These are phyloP conservation scores for Pagrus major DNA, from an alignment of 2,113 vertebrate genomes.

Conservation along the genomic window DNA sequence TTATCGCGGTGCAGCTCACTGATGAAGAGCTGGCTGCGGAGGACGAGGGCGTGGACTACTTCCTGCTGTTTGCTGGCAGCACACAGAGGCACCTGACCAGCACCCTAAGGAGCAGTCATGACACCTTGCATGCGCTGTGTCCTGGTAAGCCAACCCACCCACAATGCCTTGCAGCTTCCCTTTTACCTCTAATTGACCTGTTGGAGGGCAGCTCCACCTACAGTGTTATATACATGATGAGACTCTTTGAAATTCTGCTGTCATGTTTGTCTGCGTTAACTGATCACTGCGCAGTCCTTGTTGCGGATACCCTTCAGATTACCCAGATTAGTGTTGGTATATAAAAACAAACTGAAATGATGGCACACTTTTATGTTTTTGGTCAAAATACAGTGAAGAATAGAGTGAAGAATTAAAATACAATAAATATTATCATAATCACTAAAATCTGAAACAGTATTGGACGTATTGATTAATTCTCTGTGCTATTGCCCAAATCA, in stretches of 20 bases:
- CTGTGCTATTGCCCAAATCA: neutral
- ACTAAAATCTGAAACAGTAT: neutral
- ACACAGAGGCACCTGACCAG: conserved; percentile 92
- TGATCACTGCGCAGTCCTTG: neutral
- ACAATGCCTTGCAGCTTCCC: conserved; percentile 10
- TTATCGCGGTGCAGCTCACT: conserved; percentile 91
- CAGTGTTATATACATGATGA: neutral
- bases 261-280: neutral
- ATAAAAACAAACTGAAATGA: neutral
- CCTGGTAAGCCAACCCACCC: conserved; percentile 86
- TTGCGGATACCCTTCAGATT: neutral
- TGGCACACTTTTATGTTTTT: neutral
- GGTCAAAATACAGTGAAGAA: neutral
- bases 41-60: conserved; percentile 90
- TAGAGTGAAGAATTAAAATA: neutral
- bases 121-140: conserved; percentile 91
- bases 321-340: neutral
- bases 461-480: neutral
- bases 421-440: neutral
- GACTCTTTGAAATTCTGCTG: conserved; percentile 11
- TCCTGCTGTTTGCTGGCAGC: conserved; percentile 93
- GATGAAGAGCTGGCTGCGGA: conserved; percentile 85
- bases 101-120: conserved; percentile 88
- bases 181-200: neutral
- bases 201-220: conserved; percentile 39